A percentile compares a stretch with the other conserved stretches of the same genome.
Conservation (phyloP, 2,888 invertebrate genomes). For the Tachina lurida region DNA sequence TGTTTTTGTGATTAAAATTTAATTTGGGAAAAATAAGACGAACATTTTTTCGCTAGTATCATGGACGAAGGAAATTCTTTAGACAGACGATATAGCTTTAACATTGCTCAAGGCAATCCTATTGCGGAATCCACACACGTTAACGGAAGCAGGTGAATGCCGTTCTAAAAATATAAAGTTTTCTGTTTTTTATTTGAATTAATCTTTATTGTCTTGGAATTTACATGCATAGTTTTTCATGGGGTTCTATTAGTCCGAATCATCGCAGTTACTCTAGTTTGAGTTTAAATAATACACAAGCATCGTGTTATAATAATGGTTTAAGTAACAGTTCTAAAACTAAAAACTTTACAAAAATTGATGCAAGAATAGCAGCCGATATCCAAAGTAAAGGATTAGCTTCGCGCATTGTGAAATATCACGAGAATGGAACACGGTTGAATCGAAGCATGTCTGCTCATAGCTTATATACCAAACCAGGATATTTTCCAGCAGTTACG, state of each 20-base stretch:
- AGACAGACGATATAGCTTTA: conserved; percentile 78
- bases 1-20: background rate
- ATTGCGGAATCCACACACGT: conserved; percentile 81
- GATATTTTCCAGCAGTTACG: conserved; percentile 84
- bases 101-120: conserved; percentile 77
- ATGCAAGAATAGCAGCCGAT: conserved; percentile 83
- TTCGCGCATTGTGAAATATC: conserved; percentile 84
- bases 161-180: background rate
- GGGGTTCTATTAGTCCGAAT: conserved; percentile 75
- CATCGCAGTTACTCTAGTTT: conserved; percentile 73
- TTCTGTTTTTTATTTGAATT: background rate
- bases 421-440: conserved; percentile 79
- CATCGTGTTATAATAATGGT: conserved; percentile 42
- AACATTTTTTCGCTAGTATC: background rate
- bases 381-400: conserved; percentile 84
- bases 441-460: conserved; percentile 80
- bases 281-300: conserved; percentile 49
- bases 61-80: conserved; percentile 73
- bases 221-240: conserved; percentile 67
- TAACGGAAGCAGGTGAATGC: conserved; percentile 75
- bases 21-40: background rate
- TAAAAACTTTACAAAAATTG: conserved; percentile 76
- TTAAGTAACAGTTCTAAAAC: conserved; percentile 61
- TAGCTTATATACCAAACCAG: conserved; percentile 82
- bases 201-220: background rate